Base-by-base conservation (phyloP, 2,797 vertebrate genomes). In the Micrastur ruficollis region DNA sequence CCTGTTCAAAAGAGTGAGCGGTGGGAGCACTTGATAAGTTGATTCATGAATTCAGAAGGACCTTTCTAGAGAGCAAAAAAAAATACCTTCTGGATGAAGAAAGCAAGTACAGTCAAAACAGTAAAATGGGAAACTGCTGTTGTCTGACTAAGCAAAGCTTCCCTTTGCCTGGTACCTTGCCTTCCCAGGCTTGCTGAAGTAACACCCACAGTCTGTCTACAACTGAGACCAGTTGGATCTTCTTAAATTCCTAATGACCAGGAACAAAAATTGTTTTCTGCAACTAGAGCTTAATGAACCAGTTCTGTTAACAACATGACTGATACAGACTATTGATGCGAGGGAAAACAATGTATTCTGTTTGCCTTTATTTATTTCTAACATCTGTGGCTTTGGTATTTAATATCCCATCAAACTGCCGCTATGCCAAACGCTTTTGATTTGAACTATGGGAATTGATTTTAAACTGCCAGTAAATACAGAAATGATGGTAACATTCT, bases 381-480 rank as follows among this genome's bases (percentile, higher is more conserved):
- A 84, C 94, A 92, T 90, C 94, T 95, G 89, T 31, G 65, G 55
- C 89, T 94, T 81, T 36, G 47, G 59, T 94, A 85, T 93, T 97
- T 95, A 94, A 95, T 89, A 95, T 92, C 93, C 82, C 88, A 95
- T 91, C 89, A 79, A 95, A 95, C 42, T 53, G 61, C 79, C 81
- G 56, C 87, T n/a, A 6, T 74, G 74, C 81, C 96, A 93, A 36
- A 86, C 86, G 79, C 87, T 95, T 93, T 95, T 94, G 93, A 87
- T 96, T 92, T 58, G 87, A 88, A 75, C 90, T 68, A 22, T 91
- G 87, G 96, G 94, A 95, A 95, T 94, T 91, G 96, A 95, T 95
- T 96, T 94, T 89, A 68, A 94, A 68, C 91, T 96, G 89, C 95
- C 96, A 86, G 95, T 90, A 96, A 96, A 83, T 90, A 53, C 61